Percentiles rank a stretch among this genome's conserved stretches.
Evolutionary conservation across 2,888 invertebrate genomes (phyloP).

Genomic region (Sturmia bella): DNA sequence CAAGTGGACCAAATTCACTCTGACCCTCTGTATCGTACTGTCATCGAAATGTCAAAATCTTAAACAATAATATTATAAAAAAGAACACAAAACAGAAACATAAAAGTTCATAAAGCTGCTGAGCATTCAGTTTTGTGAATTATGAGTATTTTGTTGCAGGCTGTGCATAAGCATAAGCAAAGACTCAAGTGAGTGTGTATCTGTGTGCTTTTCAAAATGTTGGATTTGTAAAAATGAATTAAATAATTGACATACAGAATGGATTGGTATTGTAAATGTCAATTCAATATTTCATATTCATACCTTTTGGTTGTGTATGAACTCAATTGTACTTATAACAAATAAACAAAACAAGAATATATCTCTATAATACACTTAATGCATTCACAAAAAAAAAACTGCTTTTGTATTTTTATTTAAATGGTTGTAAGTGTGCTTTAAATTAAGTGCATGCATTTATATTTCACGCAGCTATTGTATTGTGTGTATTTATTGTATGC

Average conservation of each 20-base stretch:
- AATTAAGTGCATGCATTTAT: slow-evolving; percentile 28
- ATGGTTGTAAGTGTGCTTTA: not conserved
- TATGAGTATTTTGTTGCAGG: slow-evolving; percentile 8
- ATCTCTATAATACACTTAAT: too few relatives aligned
- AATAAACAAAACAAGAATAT: not conserved
- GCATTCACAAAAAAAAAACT: too few relatives aligned
- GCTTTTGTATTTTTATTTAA: not conserved
- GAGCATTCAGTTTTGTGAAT: slow-evolving; percentile 32
- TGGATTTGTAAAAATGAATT: not conserved
- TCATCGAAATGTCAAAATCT: too few relatives aligned
- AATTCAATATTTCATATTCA: slow-evolving; percentile 24
- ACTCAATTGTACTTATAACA: slow-evolving; percentile 4
- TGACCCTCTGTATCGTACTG: too few relatives aligned
- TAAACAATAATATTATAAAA: too few relatives aligned
- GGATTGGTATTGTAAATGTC: slow-evolving; percentile 42
- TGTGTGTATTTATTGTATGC: slow-evolving; percentile 21
- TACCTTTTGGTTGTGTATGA: slow-evolving; percentile 13
- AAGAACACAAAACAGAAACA: too few relatives aligned
- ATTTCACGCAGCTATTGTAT: slow-evolving; percentile 43
- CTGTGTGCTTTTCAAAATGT: not conserved
- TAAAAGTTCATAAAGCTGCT: too few relatives aligned
- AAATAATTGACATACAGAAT: slow-evolving; percentile 42
- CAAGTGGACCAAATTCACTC: too few relatives aligned
- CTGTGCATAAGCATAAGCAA: not conserved
- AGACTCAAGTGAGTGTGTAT: not conserved